phyloP scores from a whole-genome alignment of 35 echinoderm and acorn worm genomes.

The Lytechinus pictus region DNA sequence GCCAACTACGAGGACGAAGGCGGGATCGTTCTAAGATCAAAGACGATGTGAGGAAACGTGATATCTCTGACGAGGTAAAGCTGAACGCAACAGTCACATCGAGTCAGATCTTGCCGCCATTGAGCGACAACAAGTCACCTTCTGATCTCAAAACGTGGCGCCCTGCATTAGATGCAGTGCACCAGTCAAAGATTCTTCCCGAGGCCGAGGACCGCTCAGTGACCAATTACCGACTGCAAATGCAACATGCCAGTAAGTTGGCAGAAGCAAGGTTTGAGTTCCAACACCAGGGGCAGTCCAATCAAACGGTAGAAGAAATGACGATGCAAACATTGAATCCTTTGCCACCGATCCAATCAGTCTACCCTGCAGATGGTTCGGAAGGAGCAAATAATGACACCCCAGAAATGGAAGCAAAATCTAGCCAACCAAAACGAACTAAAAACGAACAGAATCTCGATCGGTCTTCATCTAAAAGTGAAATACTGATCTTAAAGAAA shows the following conservation, averaged over 20 bases:
- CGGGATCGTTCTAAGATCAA: neutral
- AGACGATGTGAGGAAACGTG: neutral
- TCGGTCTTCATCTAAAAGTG: constrained; percentile 57
- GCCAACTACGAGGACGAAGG: neutral
- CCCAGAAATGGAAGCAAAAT: neutral
- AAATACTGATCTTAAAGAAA: constrained; percentile 79
- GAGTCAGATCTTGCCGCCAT: neutral
- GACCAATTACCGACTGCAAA: constrained; percentile 67
- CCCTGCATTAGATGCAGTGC: constrained; percentile 39
- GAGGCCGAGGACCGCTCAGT: constrained; percentile 63
- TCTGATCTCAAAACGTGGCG: constrained; percentile 60
- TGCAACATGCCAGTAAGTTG: constrained; percentile 63
- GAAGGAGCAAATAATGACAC: neutral
- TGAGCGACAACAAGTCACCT: constrained; percentile 33
- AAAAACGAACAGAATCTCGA: neutral
- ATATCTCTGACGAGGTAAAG: neutral
- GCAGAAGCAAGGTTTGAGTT: constrained; percentile 65
- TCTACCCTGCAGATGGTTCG: neutral
- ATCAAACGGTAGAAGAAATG: constrained; percentile 41
- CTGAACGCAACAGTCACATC: neutral
- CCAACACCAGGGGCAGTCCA: constrained; percentile 28
- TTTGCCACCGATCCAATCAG: constrained; percentile 55
- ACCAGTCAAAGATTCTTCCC: constrained; percentile 1
- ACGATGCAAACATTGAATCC: constrained; percentile 58
- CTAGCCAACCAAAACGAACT: neutral